Conservation (phyloP, 2,888 invertebrate species). For the Heteromyza rotundicornis region DNA sequence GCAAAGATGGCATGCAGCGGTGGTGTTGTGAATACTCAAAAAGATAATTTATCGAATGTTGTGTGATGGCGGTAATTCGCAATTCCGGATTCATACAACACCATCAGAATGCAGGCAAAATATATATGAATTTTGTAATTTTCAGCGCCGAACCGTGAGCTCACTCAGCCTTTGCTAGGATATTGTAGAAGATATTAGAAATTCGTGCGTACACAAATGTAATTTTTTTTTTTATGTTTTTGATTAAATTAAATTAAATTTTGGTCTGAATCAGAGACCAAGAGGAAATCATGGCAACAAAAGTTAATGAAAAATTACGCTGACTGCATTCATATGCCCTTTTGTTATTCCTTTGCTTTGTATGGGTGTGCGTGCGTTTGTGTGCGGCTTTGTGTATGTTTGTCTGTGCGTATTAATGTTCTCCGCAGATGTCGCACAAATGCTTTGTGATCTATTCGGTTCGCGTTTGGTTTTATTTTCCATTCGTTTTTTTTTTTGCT, state of each 20-base stretch:
- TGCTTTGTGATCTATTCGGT: no score
- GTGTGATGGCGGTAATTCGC: slow-evolving; percentile 20
- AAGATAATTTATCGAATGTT: slow-evolving; percentile 19
- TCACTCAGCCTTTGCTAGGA: not conserved
- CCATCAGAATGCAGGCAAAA: not conserved
- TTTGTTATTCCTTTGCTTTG: not conserved
- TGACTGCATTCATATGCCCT: not conserved
- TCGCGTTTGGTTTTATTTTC: no score
- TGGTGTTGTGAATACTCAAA: not conserved
- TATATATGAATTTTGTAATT: not conserved
- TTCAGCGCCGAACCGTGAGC: no score
- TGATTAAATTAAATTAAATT: no score
- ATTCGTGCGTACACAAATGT: not conserved
- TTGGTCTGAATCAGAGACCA: no score
- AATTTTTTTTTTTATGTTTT: not conserved
- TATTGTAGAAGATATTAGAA: not conserved
- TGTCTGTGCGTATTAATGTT: no score
- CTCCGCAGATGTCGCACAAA: no score
- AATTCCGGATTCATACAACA: slow-evolving; percentile 21
- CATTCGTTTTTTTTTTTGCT: no score
- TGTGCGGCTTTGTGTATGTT: not conserved
- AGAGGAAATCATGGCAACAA: not conserved
- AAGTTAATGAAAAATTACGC: not conserved
- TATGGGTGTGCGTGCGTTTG: not conserved
- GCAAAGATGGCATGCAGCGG: not conserved